Evolutionary conservation across 2,888 invertebrate genomes (phyloP).

Genomic region (Aphelenchoides bicaudatus): DNA sequence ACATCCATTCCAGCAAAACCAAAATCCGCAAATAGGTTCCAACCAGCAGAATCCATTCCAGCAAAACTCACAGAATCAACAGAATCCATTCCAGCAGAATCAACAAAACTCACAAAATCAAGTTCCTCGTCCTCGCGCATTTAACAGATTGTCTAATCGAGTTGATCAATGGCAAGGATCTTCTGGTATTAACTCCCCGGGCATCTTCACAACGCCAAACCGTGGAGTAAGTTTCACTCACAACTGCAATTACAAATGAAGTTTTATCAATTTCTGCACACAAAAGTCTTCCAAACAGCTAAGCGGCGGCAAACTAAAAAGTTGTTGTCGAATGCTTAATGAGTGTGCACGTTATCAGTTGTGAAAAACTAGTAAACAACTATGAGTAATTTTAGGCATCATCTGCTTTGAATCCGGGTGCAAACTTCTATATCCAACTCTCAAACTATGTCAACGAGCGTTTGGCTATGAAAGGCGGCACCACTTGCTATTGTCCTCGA

Average conservation of each 20-base stretch:
- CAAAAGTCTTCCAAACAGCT: no score
- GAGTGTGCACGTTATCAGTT: no score
- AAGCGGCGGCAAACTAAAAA: no score
- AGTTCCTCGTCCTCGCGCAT: conserved; percentile 2
- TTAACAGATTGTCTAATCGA: conserved; percentile 8
- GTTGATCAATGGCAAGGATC: background rate
- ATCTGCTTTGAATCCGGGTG: conserved; percentile 13
- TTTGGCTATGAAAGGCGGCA: conserved; percentile 13
- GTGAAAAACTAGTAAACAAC: no score
- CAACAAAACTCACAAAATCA: background rate
- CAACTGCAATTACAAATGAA: no score
- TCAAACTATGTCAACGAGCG: conserved; percentile 10
- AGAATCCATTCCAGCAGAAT: background rate
- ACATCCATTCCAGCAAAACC: no score
- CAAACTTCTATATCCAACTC: conserved; percentile 16
- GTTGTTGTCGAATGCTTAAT: no score
- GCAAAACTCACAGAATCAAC: background rate
- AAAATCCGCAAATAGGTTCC: no score
- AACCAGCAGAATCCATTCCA: background rate
- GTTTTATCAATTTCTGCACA: no score
- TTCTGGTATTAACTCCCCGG: conserved; percentile 10
- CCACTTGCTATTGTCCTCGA: conserved; percentile 17
- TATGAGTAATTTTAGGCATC: conserved; percentile 7
- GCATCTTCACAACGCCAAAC: conserved; percentile 14
- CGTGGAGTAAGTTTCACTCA: conserved; percentile 10